A percentile compares a stretch with the other conserved stretches of the same genome.
phyloP scores from a whole-genome alignment of 2,797 vertebrate species.

The Monodelphis domestica region DNA sequence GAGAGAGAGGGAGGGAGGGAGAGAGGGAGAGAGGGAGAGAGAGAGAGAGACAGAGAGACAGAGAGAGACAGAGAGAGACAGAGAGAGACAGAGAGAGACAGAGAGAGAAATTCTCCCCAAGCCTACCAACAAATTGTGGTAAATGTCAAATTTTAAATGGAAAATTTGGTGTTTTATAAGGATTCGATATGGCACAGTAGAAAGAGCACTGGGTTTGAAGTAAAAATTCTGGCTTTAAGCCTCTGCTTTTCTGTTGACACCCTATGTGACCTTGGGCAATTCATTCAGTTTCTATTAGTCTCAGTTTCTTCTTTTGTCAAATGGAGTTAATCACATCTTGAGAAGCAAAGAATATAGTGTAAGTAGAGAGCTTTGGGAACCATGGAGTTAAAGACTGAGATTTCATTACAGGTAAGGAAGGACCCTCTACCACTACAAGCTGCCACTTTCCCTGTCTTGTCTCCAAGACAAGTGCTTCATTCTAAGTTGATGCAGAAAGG shows the following conservation, averaged over 20 bases:
- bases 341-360: background rate
- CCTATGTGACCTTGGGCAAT: background rate
- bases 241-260: background rate
- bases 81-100: background rate
- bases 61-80: background rate
- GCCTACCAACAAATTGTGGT: background rate
- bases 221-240: background rate
- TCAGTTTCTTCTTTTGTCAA: background rate
- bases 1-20: background rate
- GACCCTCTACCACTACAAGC: background rate
- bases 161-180: background rate
- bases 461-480: too few species aligned
- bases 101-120: background rate
- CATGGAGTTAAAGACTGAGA: background rate
- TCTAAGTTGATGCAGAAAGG: background rate
- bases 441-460: too few species aligned
- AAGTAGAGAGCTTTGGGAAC: background rate
- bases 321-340: background rate
- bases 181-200: background rate
- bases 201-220: background rate
- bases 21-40: background rate
- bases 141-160: background rate
- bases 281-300: background rate
- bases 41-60: background rate
- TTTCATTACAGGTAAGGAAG: background rate